Base-by-base conservation (phyloP, 2,888 invertebrate species). In the Amphipoea lucens region DNA sequence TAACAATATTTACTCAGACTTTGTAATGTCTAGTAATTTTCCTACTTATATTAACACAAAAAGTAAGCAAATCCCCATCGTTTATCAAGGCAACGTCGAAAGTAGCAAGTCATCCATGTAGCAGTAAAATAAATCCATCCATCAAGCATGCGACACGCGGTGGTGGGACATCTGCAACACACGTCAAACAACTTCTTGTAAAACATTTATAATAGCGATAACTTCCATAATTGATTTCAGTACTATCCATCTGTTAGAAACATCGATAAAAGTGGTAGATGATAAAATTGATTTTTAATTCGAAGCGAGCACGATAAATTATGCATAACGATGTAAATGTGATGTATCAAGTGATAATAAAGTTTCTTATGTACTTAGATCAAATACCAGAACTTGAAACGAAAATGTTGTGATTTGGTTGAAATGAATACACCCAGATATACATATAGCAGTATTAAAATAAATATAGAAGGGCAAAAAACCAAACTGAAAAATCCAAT, bases 71-170 rank as follows among this genome's bases (percentile, higher is more conserved):
- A 70, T 67, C 12, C 45, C 54, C n/a, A 84, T 90, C 89, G 81
- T 87, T 91, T 89, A 92, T 90, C 90, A 90, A 90, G 87, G 87
- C 86, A 90, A 86, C 85, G 79, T 89, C 29, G 12, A 80, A 92
- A 94, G 91, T 92, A 91, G 93, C 95, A 93, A 95, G 95, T 95
- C 95, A 95, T 92, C 92, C 54, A 91, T 76, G 87, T 91, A 94
- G 92, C 92, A 92, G 91, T 89, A 91, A 90, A 90, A 90, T 90
- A 91, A 85, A 87, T 91, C 91, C 93, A 95, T 95, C 93, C 91
- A 94, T 95, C 95, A 95, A 93, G 90, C 87, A 83, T 83, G 66
- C 79, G 83, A 77, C 78, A 84, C 74, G 90, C 90, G 85, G 89
- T 90, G 90, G 84, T 87, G 85, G 89, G 90, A 91, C 90, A 92